Percentiles rank a stretch among this genome's conserved stretches.
phyloP scores from a whole-genome alignment of 1,140 invertebrate genomes.

The Bradysia coprophila region DNA sequence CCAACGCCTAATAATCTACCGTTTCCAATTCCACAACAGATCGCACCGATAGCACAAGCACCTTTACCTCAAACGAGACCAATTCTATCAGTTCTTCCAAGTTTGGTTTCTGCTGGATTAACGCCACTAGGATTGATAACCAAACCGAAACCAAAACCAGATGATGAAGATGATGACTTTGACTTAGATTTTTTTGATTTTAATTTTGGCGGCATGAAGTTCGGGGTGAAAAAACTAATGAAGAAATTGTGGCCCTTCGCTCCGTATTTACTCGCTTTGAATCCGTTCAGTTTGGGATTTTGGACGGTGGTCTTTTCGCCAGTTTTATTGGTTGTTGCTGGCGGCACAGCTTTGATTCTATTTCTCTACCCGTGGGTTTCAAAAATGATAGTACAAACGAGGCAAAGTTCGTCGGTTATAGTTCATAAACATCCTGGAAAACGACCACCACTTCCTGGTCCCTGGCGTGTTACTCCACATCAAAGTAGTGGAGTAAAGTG shows the following conservation, averaged over 20 bases:
- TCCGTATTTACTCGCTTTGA: not conserved
- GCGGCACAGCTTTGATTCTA: not conserved
- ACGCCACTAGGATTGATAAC: not conserved
- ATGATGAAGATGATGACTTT: not conserved
- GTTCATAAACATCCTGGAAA: not conserved
- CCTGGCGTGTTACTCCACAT: not conserved
- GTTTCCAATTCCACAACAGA: no score
- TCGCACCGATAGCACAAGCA: no score
- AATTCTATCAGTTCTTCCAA: not conserved
- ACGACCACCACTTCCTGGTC: not conserved
- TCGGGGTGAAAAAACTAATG: not conserved
- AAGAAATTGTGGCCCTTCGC: not conserved
- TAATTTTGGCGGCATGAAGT: not conserved
- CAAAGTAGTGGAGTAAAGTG: no score
- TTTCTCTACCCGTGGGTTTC: not conserved
- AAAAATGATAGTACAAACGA: not conserved
- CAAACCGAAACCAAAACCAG: not conserved
- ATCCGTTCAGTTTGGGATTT: not conserved
- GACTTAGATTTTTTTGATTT: not conserved
- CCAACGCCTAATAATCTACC: no score
- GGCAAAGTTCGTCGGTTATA: not conserved
- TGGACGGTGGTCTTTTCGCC: not conserved
- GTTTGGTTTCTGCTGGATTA: not conserved
- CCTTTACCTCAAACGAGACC: no score
- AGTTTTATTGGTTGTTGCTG: not conserved